A percentile compares a stretch with the other conserved stretches of the same genome.
These are phyloP conservation scores for Fragum sueziense DNA, from an alignment of 2,888 invertebrate genomes.

Conservation along the genomic window DNA sequence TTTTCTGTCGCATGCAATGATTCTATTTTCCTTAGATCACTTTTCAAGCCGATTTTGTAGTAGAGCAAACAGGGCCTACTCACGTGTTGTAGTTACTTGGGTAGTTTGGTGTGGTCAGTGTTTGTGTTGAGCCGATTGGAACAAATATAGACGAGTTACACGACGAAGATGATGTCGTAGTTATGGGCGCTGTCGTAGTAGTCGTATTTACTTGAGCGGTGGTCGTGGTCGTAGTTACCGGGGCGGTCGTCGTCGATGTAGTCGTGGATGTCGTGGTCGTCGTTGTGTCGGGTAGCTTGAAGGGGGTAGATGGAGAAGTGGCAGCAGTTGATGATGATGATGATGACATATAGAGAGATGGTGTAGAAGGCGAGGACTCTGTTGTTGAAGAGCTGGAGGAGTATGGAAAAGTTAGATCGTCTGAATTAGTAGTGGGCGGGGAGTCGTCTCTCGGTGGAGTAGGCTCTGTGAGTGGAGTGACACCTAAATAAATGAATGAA, in stretches of 20 bases:
- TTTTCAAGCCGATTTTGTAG: no score
- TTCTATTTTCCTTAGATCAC: no score
- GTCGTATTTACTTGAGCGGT: neutral
- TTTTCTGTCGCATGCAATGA: no score
- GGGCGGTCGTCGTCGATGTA: neutral
- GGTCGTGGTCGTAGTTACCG: neutral
- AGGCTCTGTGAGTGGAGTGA: no score
- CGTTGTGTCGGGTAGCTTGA: neutral
- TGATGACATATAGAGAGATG: neutral
- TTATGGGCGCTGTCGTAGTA: neutral
- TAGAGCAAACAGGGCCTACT: no score
- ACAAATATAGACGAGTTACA: neutral
- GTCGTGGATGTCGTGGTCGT: neutral
- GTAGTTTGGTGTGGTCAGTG: neutral
- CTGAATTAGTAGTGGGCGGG: no score
- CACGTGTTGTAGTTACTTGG: conserved; percentile 6
- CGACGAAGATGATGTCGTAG: neutral
- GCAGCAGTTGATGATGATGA: neutral
- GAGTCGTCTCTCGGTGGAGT: no score
- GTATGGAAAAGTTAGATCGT: neutral
- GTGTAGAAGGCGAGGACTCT: no score
- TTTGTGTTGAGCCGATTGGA: neutral
- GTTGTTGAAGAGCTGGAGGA: neutral
- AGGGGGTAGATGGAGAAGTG: neutral
- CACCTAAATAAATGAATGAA: no score